Base-by-base conservation (phyloP, 1,140 invertebrate genomes). In the Euura saliciscinereae region DNA sequence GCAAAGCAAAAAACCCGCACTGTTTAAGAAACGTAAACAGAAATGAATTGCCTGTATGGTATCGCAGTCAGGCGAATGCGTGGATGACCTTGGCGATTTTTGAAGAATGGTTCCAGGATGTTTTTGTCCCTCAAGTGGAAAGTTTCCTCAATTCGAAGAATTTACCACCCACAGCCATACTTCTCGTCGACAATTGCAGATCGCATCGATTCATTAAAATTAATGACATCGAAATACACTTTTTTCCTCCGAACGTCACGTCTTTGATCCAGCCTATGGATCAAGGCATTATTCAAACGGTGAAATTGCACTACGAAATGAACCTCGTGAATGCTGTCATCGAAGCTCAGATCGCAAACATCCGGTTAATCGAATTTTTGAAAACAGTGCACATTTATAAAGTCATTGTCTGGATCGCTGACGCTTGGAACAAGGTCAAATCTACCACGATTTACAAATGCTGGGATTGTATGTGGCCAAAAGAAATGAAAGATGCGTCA, bases 261-360 rank as follows among this genome's bases (percentile, higher is more conserved):
- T 10, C 86, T 86, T 13, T 75, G 82, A 45, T 87, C 87, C 75
- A 82, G 82, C 46, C 46, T 51, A 51, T 51, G 46, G 78, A 81
- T 85, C 75, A 81, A n/a, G n/a, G n/a, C n/a, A n/a, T n/a, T n/a
- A n/a, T n/a, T n/a, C n/a, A n/a, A n/a, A n/a, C n/a, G n/a, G 10
- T 69, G 43, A 69, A 69, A 69, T 11, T 69, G 43, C 6, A 42
- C 10, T 69, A 69, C 44, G 10, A 69, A 44, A 69, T 11, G 4
- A 7, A 43, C 68, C 44, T 69, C 11, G 68, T 69, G n/a, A 44
- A 69, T 69, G 28, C 68, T 11, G 44, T 8, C 44, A 11, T 69
- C 8, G 4, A 69, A 44, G 28, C 44, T 11, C 68, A 28, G 44
- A n/a, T 43, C n/a, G 44, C 10, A 43, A 44, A 44, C 11, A 5